Evolutionary conservation across 2,888 invertebrate genomes (phyloP).

Genomic region (Epistrophe grossulariae): DNA sequence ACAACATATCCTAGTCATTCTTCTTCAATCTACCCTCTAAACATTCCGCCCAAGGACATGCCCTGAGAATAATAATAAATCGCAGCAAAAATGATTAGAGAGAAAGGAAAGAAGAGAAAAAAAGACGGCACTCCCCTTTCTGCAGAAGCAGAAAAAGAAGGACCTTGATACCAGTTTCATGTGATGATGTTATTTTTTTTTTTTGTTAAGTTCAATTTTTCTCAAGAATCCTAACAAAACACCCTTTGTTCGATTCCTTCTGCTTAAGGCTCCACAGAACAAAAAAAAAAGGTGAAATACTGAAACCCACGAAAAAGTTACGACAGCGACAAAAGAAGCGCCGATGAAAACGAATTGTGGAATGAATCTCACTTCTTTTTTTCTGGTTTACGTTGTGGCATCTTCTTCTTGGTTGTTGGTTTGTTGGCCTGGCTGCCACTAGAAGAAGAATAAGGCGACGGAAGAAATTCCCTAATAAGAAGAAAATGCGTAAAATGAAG

Average conservation of each 20-base stretch:
- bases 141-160: conserved; percentile 55
- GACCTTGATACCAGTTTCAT: conserved; percentile 71
- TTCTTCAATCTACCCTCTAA: conserved; percentile 66
- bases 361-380: conserved; percentile 26
- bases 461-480: conserved; percentile 69
- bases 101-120: conserved; percentile 6
- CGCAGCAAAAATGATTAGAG: conserved; percentile 48
- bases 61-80: conserved; percentile 59
- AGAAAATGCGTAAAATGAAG: conserved; percentile 71
- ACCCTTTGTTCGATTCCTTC: background rate
- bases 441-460: conserved; percentile 14
- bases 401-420: conserved; percentile 34
- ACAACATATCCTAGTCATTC: conserved; percentile 46
- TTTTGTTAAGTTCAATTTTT: conserved; percentile 32
- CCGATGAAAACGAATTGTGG: conserved; percentile 53
- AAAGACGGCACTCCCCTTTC: conserved; percentile 68
- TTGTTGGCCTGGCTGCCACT: conserved; percentile 12
- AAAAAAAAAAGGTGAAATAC: conserved; percentile 6
- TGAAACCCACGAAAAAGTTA: conserved; percentile 9
- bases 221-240: conserved; percentile 8
- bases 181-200: conserved; percentile 35
- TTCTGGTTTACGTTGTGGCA: conserved; percentile 51
- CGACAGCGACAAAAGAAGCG: conserved; percentile 19
- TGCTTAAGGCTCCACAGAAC: background rate
- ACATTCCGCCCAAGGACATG: conserved; percentile 74